Percentiles rank a stretch among this genome's conserved stretches.
Conservation (phyloP, 2,113 vertebrate species). For the Ondatra zibethicus region DNA sequence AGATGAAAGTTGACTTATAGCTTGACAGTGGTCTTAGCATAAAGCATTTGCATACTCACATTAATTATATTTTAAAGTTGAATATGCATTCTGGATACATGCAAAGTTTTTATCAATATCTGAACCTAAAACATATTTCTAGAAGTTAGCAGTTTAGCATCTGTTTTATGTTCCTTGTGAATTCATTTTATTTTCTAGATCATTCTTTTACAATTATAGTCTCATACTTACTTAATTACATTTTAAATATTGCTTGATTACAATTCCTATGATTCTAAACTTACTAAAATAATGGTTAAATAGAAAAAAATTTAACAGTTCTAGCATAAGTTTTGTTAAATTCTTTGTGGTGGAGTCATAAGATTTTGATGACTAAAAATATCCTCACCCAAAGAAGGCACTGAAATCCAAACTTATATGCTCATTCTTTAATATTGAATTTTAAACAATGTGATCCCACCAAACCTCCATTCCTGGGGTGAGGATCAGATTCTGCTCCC, state of each 20-base stretch:
- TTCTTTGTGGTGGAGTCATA: neutral
- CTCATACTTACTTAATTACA: conserved; percentile 13
- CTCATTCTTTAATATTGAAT: neutral
- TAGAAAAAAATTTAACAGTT: neutral
- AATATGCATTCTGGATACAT: conserved; percentile 6
- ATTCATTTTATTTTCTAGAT: neutral
- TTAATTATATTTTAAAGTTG: conserved; percentile 42
- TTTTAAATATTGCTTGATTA: neutral
- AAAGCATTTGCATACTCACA: conserved; percentile 51
- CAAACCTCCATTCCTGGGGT: neutral
- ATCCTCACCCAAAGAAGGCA: neutral
- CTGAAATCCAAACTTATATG: neutral
- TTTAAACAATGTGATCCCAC: neutral
- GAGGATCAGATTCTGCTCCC: neutral
- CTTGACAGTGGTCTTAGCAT: conserved; percentile 30
- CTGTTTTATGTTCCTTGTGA: neutral
- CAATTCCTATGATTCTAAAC: neutral
- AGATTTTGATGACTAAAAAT: conserved; percentile 4
- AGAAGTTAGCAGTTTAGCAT: conserved; percentile 13
- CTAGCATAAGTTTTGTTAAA: neutral
- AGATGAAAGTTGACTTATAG: conserved; percentile 53
- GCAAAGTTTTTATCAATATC: neutral
- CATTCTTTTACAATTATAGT: conserved; percentile 4
- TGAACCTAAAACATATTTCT: conserved; percentile 24
- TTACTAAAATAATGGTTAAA: neutral